phyloP scores from a whole-genome alignment of 2,888 invertebrate genomes.

The Notocelia uddmanniana region DNA sequence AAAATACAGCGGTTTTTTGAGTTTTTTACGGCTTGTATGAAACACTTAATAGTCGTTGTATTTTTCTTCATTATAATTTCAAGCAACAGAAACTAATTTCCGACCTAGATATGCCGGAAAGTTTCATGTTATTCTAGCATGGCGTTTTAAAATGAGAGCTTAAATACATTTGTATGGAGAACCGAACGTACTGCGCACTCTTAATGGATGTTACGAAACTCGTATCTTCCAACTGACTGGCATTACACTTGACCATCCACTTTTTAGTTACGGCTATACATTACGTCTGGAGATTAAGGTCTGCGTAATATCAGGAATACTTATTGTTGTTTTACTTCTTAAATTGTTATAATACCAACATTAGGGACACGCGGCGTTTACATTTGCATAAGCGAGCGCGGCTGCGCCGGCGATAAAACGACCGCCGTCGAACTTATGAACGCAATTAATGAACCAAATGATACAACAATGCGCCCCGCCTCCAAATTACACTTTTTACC shows the following conservation, averaged over 20 bases:
- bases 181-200: too few species aligned
- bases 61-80: too few species aligned
- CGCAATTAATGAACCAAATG: slow-evolving; percentile 81
- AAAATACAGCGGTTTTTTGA: too few species aligned
- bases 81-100: too few species aligned
- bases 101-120: too few species aligned
- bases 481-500: slow-evolving; percentile 67
- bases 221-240: not conserved
- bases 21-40: too few species aligned
- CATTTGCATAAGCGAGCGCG: slow-evolving; percentile 80
- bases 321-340: slow-evolving; percentile 83
- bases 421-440: slow-evolving; percentile 74
- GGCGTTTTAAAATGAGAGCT: too few species aligned
- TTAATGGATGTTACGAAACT: not conserved
- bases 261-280: slow-evolving; percentile 36
- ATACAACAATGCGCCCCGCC: slow-evolving; percentile 66
- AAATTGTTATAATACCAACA: slow-evolving; percentile 81
- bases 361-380: slow-evolving; percentile 77
- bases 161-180: too few species aligned
- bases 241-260: slow-evolving; percentile 14
- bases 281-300: slow-evolving; percentile 40
- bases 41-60: too few species aligned
- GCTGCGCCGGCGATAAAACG: slow-evolving; percentile 76
- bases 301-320: slow-evolving; percentile 60
- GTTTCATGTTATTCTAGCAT: too few species aligned